A percentile compares a stretch with the other conserved stretches of the same genome.
Evolutionary conservation across 1,140 invertebrate genomes (phyloP).

Genomic region (Aporrectodea caliginosa): DNA sequence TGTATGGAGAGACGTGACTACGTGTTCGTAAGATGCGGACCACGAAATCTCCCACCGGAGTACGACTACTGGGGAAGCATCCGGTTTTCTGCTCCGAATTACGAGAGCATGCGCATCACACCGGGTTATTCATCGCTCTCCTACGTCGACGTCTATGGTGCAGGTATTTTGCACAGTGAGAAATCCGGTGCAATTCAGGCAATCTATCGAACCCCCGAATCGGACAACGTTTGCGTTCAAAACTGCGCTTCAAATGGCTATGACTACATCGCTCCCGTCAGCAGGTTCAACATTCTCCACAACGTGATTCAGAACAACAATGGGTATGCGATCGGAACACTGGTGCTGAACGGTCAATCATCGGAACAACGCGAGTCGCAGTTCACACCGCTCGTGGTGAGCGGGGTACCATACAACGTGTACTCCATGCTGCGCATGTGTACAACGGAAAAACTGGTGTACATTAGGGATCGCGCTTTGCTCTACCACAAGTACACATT

Average conservation of each 20-base stretch:
- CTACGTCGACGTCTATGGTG: conserved; percentile 84
- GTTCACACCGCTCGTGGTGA: conserved; percentile 50
- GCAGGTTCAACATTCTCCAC: conserved; percentile 49
- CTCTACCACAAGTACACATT: conserved; percentile 98
- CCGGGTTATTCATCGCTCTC: conserved; percentile 66
- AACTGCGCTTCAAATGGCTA: conserved; percentile 86
- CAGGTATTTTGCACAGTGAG: conserved; percentile 92
- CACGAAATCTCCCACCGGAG: conserved; percentile 66
- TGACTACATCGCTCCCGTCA: conserved; percentile 81
- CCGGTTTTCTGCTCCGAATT: conserved; percentile 79
- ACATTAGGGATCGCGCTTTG: conserved; percentile 81
- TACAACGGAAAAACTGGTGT: conserved; percentile 85
- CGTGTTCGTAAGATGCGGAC: conserved; percentile 88
- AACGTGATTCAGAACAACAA: conserved; percentile 73
- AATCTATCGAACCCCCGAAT: conserved; percentile 66
- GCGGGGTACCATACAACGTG: conserved; percentile 81
- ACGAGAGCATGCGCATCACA: conserved; percentile 69
- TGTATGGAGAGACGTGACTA: conserved; percentile 72
- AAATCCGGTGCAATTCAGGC: conserved; percentile 79
- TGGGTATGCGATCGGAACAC: conserved; percentile 81
- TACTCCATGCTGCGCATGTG: conserved; percentile 95
- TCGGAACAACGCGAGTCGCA: conserved; percentile 19
- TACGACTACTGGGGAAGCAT: conserved; percentile 94
- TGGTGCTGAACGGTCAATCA: conserved; percentile 51
- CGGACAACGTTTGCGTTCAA: conserved; percentile 77